Evolutionary conservation across 2,888 invertebrate species (phyloP), one percentile per base, ranked within the genome.

Genomic region (Lucinisca nassula): DNA sequence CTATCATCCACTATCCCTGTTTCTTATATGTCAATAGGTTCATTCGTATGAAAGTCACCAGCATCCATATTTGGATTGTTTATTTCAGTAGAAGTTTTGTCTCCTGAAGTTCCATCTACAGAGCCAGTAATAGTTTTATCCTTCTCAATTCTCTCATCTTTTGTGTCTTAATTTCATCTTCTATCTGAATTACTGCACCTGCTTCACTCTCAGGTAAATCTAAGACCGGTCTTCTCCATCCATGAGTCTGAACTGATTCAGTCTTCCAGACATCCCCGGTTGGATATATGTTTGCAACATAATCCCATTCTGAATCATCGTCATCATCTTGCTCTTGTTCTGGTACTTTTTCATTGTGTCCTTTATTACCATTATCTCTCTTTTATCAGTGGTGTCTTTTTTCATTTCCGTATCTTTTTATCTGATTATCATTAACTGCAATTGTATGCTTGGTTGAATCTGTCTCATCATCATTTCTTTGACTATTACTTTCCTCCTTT

Each of bases 251-350:
- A 14, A 24, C n/a, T 32, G 17, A 14, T 37, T n/a, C 58, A 77
- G 77, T 24, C 37, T 32, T 37, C 32, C 49, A 35, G 61, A 58
- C 58, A 58, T 77, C 77, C 67, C 78, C 40, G 55, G 27, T 37
- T 21, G 51, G 37, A 24, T 38, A 35, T 40, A 38, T 78, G 2
- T 12, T 58, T 40, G 38, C n/a, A n/a, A 78, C 67, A 61, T 78
- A 67, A 14, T 61, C 61, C 30, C 24, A 14, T 55, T 6, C 61
- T 27, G 61, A 61, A 27, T 61, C 30, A 61, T 61, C 27, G n/a
- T n/a, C n/a, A n/a, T n/a, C n/a, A 27, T 27, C 30, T 27, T 61
- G 6, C 24, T 61, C 61, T 10, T 61, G 6, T 2, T 30, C 61
- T 10, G 3, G 4, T 51, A 3, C 21, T 21, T 51, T 51, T 51